phyloP scores from a whole-genome alignment of 2,113 vertebrate species.

The Climacteris rufus region DNA sequence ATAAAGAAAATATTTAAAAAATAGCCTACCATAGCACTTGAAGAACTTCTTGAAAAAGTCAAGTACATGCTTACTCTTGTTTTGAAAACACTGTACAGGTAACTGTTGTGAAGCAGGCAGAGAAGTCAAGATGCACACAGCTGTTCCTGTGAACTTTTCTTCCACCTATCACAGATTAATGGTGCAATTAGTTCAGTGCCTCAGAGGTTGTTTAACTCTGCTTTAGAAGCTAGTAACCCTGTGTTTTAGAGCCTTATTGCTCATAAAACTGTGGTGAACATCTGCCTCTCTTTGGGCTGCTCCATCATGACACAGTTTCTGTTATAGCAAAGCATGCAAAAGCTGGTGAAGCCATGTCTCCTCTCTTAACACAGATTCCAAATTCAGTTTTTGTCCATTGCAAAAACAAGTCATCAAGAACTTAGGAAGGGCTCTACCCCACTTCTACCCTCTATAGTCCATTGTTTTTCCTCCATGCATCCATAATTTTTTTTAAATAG shows the following conservation, averaged over 20 bases:
- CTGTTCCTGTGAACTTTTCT: not conserved
- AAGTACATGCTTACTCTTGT: not conserved
- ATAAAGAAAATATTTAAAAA: not conserved
- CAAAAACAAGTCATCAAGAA: not conserved
- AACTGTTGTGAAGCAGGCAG: not conserved
- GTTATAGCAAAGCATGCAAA: not conserved
- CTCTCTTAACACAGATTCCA: not conserved
- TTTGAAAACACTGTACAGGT: not conserved
- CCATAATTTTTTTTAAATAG: accelerated
- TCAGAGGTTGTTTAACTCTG: not conserved
- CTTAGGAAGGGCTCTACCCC: not conserved
- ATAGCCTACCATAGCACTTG: not conserved
- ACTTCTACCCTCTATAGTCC: accelerated
- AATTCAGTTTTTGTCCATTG: not conserved
- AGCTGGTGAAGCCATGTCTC: not conserved
- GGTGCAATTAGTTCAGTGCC: not conserved
- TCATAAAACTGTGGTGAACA: not conserved
- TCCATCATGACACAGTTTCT: not conserved
- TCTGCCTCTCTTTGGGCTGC: not conserved
- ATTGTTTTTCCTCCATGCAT: not conserved
- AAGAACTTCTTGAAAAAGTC: not conserved
- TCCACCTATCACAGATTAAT: not conserved
- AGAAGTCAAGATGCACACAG: not conserved
- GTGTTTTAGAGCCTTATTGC: not conserved
- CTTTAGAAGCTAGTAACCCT: not conserved